Conservation (phyloP, 1,140 invertebrate species). For the Scaptomyza montana region DNA sequence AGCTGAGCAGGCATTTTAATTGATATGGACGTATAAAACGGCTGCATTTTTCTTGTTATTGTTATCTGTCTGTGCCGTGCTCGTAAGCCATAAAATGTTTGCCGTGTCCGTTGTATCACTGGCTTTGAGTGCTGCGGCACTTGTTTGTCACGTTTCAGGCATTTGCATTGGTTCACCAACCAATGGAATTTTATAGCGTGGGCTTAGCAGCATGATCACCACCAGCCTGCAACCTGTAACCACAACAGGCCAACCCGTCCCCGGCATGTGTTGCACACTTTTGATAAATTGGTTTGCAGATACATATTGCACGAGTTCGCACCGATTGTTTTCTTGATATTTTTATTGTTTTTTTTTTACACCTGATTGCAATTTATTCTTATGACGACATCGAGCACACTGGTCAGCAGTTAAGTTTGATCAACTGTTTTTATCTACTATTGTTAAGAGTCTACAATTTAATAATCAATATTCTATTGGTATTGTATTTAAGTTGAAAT, state of each 20-base stretch:
- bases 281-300: slow-evolving; percentile 62
- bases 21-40: slow-evolving; percentile 13
- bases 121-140: slow-evolving; percentile 35
- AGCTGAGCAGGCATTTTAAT: slow-evolving; percentile 14
- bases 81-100: slow-evolving; percentile 44
- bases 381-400: slow-evolving; percentile 56
- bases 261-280: slow-evolving; percentile 23
- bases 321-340: slow-evolving; percentile 18
- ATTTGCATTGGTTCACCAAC: slow-evolving; percentile 71
- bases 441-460: slow-evolving; percentile 6
- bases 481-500: neutral
- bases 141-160: slow-evolving; percentile 73
- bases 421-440: slow-evolving; percentile 14
- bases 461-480: slow-evolving; percentile 1
- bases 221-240: slow-evolving; percentile 17
- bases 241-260: slow-evolving; percentile 21
- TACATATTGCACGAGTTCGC: slow-evolving; percentile 48
- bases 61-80: slow-evolving; percentile 35
- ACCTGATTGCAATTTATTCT: slow-evolving; percentile 64
- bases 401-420: slow-evolving; percentile 32
- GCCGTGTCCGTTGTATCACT: slow-evolving; percentile 21
- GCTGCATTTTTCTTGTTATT: neutral
- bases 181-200: slow-evolving; percentile 63
- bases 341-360: slow-evolving; percentile 16
- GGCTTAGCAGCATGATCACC: slow-evolving; percentile 53